Evolutionary conservation across 2,113 vertebrate genomes (phyloP).

Genomic region (Crocuta crocuta): DNA sequence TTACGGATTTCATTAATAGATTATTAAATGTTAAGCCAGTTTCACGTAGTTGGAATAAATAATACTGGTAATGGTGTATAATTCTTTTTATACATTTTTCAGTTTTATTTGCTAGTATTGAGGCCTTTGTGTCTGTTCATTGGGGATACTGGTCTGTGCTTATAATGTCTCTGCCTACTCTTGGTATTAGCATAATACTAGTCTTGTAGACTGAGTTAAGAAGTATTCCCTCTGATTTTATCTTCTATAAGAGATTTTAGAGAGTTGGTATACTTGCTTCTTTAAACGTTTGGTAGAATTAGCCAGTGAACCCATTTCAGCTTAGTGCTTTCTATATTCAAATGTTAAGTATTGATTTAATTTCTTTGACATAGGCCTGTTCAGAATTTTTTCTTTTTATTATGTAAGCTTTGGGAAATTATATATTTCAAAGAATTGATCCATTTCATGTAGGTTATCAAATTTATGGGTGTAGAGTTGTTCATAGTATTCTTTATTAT

Average conservation of each 20-base stretch:
- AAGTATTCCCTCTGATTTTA: not conserved
- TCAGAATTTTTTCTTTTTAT: not conserved
- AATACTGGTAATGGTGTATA: not conserved
- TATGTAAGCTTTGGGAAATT: not conserved
- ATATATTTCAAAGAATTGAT: not conserved
- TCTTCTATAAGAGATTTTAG: not conserved
- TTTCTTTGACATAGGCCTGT: not conserved
- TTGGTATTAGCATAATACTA: not conserved
- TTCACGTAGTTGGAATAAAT: not conserved
- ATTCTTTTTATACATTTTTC: not conserved
- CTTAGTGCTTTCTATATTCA: not conserved
- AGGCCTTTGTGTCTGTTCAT: not conserved
- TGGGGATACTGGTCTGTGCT: not conserved
- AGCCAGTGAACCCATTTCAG: not conserved
- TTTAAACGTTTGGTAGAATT: not conserved
- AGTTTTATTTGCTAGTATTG: not conserved
- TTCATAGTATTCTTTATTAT: not conserved
- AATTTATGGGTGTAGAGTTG: not conserved
- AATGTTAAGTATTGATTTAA: not conserved
- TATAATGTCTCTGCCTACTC: not conserved
- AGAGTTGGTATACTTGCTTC: not conserved
- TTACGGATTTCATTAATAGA: not conserved
- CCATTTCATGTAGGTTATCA: not conserved
- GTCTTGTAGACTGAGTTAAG: not conserved
- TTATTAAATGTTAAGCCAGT: not conserved